These are phyloP conservation scores for Leucophenga varia DNA, from an alignment of 1,140 invertebrate species.

Conservation along the genomic window DNA sequence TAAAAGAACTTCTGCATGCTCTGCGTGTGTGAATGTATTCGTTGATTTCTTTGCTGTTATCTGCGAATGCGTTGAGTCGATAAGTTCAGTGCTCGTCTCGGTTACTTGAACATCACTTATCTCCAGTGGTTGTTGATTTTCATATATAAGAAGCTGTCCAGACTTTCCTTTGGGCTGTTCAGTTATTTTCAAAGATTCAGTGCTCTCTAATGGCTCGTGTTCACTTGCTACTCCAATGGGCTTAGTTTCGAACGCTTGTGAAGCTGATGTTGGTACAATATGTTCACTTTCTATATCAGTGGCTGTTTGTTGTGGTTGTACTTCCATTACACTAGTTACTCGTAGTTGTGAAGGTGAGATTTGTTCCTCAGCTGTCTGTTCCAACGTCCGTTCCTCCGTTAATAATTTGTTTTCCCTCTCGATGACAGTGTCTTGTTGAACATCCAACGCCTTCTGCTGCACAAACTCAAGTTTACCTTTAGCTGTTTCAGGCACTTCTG, in stretches of 20 bases:
- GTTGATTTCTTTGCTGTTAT: constrained; percentile 12
- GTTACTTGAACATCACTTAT: constrained; percentile 27
- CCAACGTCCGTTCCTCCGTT: not conserved
- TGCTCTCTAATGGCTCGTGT: constrained; percentile 9
- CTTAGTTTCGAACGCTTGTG: constrained; percentile 18
- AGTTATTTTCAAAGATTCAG: constrained; percentile 2
- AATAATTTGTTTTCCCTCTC: constrained; percentile 24
- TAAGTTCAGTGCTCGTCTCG: constrained; percentile 22
- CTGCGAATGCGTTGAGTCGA: not conserved
- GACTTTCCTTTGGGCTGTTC: constrained; percentile 21
- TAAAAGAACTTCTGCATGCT: constrained; percentile 18
- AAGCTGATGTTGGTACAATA: constrained; percentile 8
- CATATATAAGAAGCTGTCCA: constrained; percentile 13
- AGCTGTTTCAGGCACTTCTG: constrained; percentile 1
- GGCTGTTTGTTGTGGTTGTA: constrained; percentile 16
- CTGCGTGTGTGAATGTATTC: constrained; percentile 18
- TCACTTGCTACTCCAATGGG: constrained; percentile 21
- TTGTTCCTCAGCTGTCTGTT: constrained; percentile 17
- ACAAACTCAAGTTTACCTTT: constrained; percentile 24
- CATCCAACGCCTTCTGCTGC: constrained; percentile 27
- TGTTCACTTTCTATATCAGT: too few species aligned
- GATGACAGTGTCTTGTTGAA: constrained; percentile 21
- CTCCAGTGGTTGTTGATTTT: constrained; percentile 29
- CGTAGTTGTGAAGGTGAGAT: constrained; percentile 16
- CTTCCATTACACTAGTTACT: constrained; percentile 19